Base-by-base conservation (phyloP, 35 echinoderm and acorn worm genomes). In the Ophiothrix spiculata region DNA sequence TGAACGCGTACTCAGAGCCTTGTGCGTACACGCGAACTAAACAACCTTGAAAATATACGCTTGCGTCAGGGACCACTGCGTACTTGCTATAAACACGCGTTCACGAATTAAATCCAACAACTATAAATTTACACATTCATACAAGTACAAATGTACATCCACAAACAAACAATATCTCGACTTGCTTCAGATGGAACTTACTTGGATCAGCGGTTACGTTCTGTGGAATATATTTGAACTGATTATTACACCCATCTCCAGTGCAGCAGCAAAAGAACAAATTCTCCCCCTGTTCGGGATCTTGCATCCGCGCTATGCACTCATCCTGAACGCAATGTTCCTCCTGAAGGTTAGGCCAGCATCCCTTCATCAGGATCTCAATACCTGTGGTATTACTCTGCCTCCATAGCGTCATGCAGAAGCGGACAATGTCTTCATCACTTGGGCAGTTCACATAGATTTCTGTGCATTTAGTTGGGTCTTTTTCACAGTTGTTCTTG, bases 181-280 rank as follows among this genome's bases (percentile, higher is more conserved):
- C 19, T 12, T 29, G 75, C 60, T 35, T 76, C 83, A 86, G 31
- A 14, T 39, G 56, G 75, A 25, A 49, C 23, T n/a, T 86, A 35
- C 4, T 82, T 79, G 10, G 89, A 41, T 11, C n/a, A n/a, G n/a
- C n/a, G n/a, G 88, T 82, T 31, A 41, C 79, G 31, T 82, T 82
- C 15, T 77, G 56, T 21, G 89, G 89, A 29, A 86, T 35, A 69
- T 86, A 79, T 15, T 45, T 40, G 76, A 91, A 91, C n/a, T 91
- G 32, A 33, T 60, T 79, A 56, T 92, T 92, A 86, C 91, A 92
- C 39, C 87, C 79, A 36, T 88, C 80, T 23, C 91, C 91, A 11
- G 84, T 77, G 45, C 91, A 92, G 80, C 91, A 92, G 80, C 91
- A 92, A 69, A 92, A 92, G 79, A 83, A 92, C 31, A 79, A 78